Conservation (phyloP, 2,888 invertebrate species). For the Spilarctia lutea region DNA sequence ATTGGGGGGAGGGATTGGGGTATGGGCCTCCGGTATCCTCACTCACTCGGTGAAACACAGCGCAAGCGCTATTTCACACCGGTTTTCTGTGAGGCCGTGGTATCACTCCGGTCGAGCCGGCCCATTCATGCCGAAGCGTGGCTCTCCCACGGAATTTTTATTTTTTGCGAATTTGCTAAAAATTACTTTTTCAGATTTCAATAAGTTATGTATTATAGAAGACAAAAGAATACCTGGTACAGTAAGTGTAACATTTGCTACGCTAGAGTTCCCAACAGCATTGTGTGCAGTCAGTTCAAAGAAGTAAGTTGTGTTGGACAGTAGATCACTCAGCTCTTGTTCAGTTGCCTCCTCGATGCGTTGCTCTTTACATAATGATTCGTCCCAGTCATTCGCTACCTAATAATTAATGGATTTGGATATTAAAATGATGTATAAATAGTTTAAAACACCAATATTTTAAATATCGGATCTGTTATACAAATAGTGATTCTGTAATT, state of each 20-base stretch:
- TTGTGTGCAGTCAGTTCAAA: constrained; percentile 76
- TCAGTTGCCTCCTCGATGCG: constrained; percentile 55
- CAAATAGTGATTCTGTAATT: not conserved
- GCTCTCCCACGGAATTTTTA: too few species aligned
- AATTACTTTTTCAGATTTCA: not conserved
- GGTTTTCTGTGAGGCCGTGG: too few species aligned
- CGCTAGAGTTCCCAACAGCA: constrained; percentile 68
- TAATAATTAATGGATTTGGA: not conserved
- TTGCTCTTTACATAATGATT: constrained; percentile 58
- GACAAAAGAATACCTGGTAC: constrained; percentile 48
- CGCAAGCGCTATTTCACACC: too few species aligned
- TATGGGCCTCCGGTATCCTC: too few species aligned
- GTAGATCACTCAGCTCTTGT: constrained; percentile 58
- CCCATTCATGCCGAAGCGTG: too few species aligned
- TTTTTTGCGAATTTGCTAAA: not conserved
- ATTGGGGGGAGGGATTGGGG: too few species aligned
- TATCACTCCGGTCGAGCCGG: too few species aligned
- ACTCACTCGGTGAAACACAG: too few species aligned
- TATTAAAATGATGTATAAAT: not conserved
- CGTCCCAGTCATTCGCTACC: constrained; percentile 44
- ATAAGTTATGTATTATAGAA: not conserved
- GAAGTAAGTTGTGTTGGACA: constrained; percentile 69
- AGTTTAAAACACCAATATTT: too few species aligned
- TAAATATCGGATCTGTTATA: not conserved
- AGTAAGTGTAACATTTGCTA: constrained; percentile 61